phyloP scores from a whole-genome alignment of 2,797 vertebrate species.

The Spatula versicolor region DNA sequence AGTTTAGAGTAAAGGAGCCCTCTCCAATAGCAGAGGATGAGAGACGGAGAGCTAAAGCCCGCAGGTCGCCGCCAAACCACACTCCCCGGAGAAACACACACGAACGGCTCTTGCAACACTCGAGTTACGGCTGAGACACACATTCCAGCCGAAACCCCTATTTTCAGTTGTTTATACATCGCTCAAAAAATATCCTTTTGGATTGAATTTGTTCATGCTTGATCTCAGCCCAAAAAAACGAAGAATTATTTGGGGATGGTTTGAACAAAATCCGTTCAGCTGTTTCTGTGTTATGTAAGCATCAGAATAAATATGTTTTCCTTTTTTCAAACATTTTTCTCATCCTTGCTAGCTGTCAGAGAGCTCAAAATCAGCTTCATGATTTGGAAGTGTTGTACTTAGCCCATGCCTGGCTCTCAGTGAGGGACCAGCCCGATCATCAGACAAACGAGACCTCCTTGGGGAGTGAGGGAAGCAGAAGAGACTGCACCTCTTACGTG shows the following conservation, averaged over 20 bases:
- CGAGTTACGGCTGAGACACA: conserved; percentile 48
- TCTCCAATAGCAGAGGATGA: conserved; percentile 54
- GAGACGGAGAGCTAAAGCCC: conserved; percentile 12
- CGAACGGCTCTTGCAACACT: conserved; percentile 61
- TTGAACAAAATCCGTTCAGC: conserved; percentile 61
- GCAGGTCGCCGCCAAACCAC: conserved; percentile 37
- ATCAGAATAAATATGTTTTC: conserved; percentile 67
- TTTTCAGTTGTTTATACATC: conserved; percentile 68
- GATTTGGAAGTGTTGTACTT: conserved; percentile 9
- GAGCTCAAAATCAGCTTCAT: conserved; percentile 41
- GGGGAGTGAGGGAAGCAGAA: background rate
- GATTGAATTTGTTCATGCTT: conserved; percentile 63
- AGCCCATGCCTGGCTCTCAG: background rate
- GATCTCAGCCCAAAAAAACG: conserved; percentile 49
- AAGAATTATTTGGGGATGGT: conserved; percentile 68
- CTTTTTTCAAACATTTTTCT: conserved; percentile 48
- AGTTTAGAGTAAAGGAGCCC: conserved; percentile 62
- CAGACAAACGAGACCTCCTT: background rate
- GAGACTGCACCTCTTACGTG: background rate
- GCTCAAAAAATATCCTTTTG: conserved; percentile 68
- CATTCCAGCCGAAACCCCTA: conserved; percentile 68
- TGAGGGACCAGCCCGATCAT: background rate
- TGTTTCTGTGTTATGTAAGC: conserved; percentile 73
- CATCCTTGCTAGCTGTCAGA: conserved; percentile 42
- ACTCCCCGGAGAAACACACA: conserved; percentile 55